These are phyloP conservation scores for Porites australiensis DNA, from an alignment of 64 coral and sea anemone genomes.

Conservation along the genomic window DNA sequence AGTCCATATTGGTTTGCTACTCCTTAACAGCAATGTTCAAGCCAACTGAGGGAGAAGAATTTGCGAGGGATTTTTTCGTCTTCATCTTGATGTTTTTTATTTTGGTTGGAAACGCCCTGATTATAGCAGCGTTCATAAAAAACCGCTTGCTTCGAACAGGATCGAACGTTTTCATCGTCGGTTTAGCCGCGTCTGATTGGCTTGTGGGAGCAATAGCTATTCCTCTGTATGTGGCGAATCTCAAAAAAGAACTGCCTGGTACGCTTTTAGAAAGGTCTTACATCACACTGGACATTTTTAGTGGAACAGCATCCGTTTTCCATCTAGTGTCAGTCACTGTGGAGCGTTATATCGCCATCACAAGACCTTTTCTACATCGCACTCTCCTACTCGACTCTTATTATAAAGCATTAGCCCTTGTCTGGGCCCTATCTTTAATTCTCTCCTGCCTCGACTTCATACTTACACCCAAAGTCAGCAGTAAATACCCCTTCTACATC, in stretches of 20 bases:
- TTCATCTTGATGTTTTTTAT: constrained; percentile 51
- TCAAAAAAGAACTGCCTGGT: background rate
- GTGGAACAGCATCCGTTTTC: constrained; percentile 79
- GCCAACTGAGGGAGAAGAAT: background rate
- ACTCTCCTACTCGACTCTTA: constrained; percentile 49
- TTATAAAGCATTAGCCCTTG: background rate
- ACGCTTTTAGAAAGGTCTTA: background rate
- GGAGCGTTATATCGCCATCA: constrained; percentile 78
- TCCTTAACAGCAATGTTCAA: background rate
- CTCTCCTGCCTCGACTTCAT: constrained; percentile 12
- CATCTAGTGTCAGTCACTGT: constrained; percentile 79
- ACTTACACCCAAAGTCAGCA: background rate
- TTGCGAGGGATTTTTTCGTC: background rate
- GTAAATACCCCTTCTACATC: background rate
- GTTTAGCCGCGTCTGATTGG: constrained; percentile 74
- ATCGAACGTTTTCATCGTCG: constrained; percentile 71
- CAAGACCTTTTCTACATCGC: constrained; percentile 70
- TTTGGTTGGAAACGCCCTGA: constrained; percentile 68
- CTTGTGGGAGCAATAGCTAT: constrained; percentile 70
- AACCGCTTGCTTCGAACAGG: constrained; percentile 73
- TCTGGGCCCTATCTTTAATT: background rate
- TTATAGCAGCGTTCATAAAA: constrained; percentile 74
- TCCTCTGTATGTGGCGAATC: constrained; percentile 62
- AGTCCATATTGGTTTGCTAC: background rate
- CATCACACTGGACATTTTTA: constrained; percentile 81